Evolutionary conservation across 2,113 vertebrate species (phyloP).

Genomic region (Aphyosemion australe): DNA sequence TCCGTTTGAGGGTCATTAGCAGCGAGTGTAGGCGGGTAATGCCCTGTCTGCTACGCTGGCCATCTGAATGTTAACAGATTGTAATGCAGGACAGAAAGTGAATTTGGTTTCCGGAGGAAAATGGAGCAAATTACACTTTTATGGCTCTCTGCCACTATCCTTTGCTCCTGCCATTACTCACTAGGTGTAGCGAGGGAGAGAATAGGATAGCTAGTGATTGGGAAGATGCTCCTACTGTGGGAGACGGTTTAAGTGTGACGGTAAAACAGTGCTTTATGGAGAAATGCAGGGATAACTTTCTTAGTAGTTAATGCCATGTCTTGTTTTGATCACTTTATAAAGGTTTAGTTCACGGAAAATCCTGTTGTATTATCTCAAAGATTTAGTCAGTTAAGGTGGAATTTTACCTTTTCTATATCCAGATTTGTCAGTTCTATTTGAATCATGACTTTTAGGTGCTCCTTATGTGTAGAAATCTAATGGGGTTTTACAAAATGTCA

Average conservation of each 20-base stretch:
- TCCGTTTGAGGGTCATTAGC: slow-evolving; percentile 61
- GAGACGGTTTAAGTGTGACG: slow-evolving; percentile 43
- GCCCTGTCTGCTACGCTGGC: slow-evolving; percentile 61
- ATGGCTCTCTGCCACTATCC: slow-evolving; percentile 80
- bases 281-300: slow-evolving; percentile 41
- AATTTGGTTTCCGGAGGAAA: slow-evolving; percentile 80
- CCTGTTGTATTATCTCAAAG: slow-evolving; percentile 15
- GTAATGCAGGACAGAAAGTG: slow-evolving; percentile 72
- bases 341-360: slow-evolving; percentile 8
- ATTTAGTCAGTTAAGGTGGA: slow-evolving; percentile 11
- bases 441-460: slow-evolving; percentile 8
- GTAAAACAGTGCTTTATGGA: slow-evolving; percentile 36
- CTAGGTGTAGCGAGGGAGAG: slow-evolving; percentile 45
- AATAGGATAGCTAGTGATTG: slow-evolving; percentile 59
- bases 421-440: slow-evolving; percentile 17
- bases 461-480: slow-evolving; percentile 10
- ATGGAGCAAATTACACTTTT: slow-evolving; percentile 83
- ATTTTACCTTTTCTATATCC: slow-evolving; percentile 20
- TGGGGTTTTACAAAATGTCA: slow-evolving; percentile 1
- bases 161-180: slow-evolving; percentile 78
- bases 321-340: slow-evolving; percentile 33
- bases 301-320: slow-evolving; percentile 45
- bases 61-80: slow-evolving; percentile 80
- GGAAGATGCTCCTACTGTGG: slow-evolving; percentile 55
- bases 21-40: slow-evolving; percentile 69